Evolutionary conservation across 2,113 vertebrate genomes (phyloP), one percentile per base, ranked within the genome.

Genomic region (Clupea harengus): DNA sequence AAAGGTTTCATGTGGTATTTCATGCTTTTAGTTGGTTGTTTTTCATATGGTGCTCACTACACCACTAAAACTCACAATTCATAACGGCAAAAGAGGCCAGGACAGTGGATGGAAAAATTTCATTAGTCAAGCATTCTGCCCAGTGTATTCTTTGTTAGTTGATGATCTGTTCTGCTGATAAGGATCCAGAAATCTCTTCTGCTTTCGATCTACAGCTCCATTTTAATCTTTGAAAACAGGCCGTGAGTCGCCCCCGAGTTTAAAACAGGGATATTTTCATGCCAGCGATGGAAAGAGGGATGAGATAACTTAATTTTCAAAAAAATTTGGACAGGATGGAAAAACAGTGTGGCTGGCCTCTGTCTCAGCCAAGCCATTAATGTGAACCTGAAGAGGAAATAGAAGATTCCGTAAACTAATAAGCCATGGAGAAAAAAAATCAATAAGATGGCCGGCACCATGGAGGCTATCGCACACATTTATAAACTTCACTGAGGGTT

Each of bases 401-500:
- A 89, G 88, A 87, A 85, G 84, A 91, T 94, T 93, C 90, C 88
- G 89, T 91, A 92, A 93, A 88, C 89, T 90, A 90, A 92, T 92
- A 88, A 90, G 86, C 72, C 86, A 85, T 45, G 72, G 72, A 86
- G 80, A 82, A 87, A 78, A 39, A 8, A 39, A 92, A 93, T 93
- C 91, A 89, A 93, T 93, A 84, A n/a, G 52, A 85, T 84, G 80
- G 72, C 11, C 49, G 45, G 49, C 81, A 84, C 85, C 87, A 85
- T 87, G 89, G 11, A 57, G 67, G 88, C 57, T 82, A 90, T 89
- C 86, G 82, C 15, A 84, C 84, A 90, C 89, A 93, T 92, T 20
- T 89, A 90, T 91, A 88, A 85, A 86, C 84, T 83, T 83, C 44
- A 75, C 72, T 81, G 84, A 64, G 83, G 90, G 86, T 90, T 84